Evolutionary conservation across 1,140 invertebrate genomes (phyloP).

Genomic region (Hyposmocoma kahamanoa): DNA sequence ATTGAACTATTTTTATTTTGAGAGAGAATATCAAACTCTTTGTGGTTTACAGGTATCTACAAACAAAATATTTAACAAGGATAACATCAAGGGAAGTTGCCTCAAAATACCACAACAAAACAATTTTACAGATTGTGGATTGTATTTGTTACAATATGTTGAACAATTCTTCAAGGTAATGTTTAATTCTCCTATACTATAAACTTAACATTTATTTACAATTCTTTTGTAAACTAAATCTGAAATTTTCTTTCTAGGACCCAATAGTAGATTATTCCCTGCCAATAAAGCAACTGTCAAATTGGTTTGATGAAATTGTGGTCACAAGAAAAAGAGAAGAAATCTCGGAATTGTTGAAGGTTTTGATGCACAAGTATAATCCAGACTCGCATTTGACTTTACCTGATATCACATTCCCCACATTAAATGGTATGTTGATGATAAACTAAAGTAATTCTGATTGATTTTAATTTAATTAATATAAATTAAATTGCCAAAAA

Average conservation of each 20-base stretch:
- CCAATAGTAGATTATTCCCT: conserved; percentile 83
- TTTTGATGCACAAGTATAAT: conserved; percentile 78
- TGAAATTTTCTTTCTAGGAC: conserved; percentile 70
- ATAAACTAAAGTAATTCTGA: too few species aligned
- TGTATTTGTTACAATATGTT: conserved; percentile 96
- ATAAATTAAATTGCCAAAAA: too few species aligned
- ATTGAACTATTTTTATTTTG: too few species aligned
- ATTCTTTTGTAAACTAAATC: neutral
- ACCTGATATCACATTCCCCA: conserved; percentile 79
- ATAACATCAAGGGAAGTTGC: conserved; percentile 86
- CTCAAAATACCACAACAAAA: conserved; percentile 96
- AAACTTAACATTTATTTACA: neutral
- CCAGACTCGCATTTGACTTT: conserved; percentile 73
- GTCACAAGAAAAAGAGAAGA: conserved; percentile 87
- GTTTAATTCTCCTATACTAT: neutral
- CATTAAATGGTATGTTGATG: conserved; percentile 75
- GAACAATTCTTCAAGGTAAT: conserved; percentile 93
- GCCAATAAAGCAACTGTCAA: conserved; percentile 83
- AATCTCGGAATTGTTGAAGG: conserved; percentile 82
- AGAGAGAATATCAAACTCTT: too few species aligned
- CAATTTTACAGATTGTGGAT: conserved; percentile 97
- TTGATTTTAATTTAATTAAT: too few species aligned
- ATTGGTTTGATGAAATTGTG: conserved; percentile 86
- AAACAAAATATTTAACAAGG: conserved; percentile 82
- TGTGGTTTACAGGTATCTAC: conserved; percentile 55